Conservation (phyloP, 2,888 invertebrate genomes). For the Anthoptus insignis region DNA sequence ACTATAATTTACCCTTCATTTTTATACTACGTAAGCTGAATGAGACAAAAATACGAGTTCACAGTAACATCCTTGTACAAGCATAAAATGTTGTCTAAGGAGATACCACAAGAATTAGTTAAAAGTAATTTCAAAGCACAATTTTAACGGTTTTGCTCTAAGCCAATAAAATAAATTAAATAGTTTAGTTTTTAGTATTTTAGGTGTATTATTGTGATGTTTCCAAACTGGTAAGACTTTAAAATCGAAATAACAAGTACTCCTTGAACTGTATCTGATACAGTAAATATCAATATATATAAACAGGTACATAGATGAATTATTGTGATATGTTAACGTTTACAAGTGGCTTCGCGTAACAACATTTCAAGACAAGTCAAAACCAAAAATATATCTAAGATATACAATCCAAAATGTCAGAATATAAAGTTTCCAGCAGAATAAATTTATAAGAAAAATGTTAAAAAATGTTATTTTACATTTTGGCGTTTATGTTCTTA, state of each 20-base stretch:
- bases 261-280: slow-evolving; percentile 2
- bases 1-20: too few species aligned
- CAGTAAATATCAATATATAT: slow-evolving; percentile 15
- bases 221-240: not conserved
- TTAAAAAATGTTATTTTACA: not conserved
- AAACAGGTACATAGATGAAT: slow-evolving; percentile 51
- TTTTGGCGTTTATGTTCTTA: not conserved
- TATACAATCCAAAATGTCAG: slow-evolving; percentile 4
- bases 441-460: not conserved
- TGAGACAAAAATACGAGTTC: too few species aligned
- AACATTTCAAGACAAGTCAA: not conserved
- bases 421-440: slow-evolving; percentile 1
- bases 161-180: too few species aligned
- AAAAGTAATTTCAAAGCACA: too few species aligned
- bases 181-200: too few species aligned
- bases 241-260: not conserved
- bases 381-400: not conserved
- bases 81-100: too few species aligned
- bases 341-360: slow-evolving; percentile 1
- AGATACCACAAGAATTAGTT: too few species aligned
- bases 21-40: too few species aligned
- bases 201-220: not conserved
- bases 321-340: slow-evolving; percentile 52
- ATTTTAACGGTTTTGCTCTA: too few species aligned
- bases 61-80: too few species aligned